Evolutionary conservation across 2,888 invertebrate species (phyloP).

Genomic region (Nymphalis c-album): DNA sequence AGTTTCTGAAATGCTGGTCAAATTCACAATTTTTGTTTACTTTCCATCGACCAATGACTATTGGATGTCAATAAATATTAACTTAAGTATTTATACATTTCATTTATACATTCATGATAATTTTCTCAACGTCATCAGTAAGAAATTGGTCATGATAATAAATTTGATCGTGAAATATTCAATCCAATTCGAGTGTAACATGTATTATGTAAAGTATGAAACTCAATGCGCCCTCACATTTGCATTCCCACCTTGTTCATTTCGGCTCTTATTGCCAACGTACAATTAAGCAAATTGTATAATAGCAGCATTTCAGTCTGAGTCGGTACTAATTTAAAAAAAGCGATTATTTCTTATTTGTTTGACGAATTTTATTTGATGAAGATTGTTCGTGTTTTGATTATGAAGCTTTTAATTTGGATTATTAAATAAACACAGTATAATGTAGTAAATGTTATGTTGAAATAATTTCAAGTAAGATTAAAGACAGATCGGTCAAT

Average conservation of each 20-base stretch:
- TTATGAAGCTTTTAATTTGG: not conserved
- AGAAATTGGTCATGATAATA: not conserved
- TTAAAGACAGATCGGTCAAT: no score
- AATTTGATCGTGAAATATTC: not conserved
- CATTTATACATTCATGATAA: no score
- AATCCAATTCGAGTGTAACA: conserved; percentile 11
- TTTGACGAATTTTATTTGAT: not conserved
- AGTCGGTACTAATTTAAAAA: conserved; percentile 27
- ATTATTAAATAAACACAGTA: no score
- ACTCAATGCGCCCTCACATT: conserved; percentile 29
- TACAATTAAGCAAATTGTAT: conserved; percentile 68
- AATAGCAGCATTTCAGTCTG: conserved; percentile 56
- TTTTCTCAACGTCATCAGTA: no score
- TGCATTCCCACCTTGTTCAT: conserved; percentile 57
- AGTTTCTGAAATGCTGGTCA: no score
- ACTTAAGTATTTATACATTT: no score
- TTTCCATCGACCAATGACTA: no score
- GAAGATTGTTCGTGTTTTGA: not conserved
- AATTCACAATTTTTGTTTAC: no score
- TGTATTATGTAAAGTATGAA: conserved; percentile 32
- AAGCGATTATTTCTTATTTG: conserved; percentile 16
- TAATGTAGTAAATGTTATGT: no score
- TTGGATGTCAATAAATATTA: no score
- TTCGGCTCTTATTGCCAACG: conserved; percentile 53
- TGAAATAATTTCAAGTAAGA: no score